Conservation (phyloP, 2,797 vertebrate genomes). For the Sylvia borin region DNA sequence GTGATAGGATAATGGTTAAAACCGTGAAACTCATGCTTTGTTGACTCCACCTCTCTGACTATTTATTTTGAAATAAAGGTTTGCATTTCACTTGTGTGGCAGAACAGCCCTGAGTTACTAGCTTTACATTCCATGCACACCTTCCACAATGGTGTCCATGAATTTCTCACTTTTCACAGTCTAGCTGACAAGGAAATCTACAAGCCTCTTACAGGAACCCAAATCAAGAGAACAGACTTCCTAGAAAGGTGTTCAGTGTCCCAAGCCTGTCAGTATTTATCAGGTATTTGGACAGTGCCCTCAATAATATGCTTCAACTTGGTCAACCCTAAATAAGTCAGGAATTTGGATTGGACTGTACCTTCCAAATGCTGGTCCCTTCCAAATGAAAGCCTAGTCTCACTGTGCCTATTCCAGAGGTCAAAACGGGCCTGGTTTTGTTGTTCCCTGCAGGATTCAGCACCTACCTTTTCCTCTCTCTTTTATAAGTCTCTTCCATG, state of each 20-base stretch:
- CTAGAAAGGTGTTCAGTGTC: fast-evolving
- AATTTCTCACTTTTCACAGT: not conserved
- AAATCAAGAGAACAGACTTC: not conserved
- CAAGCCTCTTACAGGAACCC: not conserved
- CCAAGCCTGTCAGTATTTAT: not conserved
- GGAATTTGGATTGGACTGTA: not conserved
- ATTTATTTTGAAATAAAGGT: not conserved
- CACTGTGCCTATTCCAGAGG: not conserved
- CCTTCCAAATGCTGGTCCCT: not conserved
- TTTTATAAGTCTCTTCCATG: not conserved
- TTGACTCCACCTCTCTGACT: not conserved
- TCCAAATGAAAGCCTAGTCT: not conserved
- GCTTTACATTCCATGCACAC: not conserved
- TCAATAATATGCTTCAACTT: not conserved
- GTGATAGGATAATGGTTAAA: not conserved
- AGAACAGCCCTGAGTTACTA: not conserved
- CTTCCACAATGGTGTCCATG: not conserved
- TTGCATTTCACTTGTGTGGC: not conserved
- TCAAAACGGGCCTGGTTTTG: not conserved
- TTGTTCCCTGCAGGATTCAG: not conserved
- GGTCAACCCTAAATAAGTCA: not conserved
- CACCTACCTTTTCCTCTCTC: not conserved
- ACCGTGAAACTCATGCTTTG: not conserved
- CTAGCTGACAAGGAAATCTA: not conserved
- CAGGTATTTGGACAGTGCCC: not conserved